Conservation (phyloP, 2,797 vertebrate genomes). For the Pitangus sulphuratus region DNA sequence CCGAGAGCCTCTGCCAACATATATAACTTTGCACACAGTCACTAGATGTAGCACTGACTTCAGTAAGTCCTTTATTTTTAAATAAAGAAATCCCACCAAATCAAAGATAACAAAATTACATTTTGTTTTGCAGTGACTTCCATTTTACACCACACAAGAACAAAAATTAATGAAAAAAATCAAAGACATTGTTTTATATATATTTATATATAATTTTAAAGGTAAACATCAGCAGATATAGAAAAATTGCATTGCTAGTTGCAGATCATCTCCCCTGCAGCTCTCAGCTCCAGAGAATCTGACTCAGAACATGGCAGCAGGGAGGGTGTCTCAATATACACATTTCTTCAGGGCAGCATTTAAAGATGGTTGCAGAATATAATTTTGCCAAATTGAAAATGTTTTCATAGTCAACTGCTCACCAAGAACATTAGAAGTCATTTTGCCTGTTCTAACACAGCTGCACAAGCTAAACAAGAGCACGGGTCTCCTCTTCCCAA, state of each 20-base stretch:
- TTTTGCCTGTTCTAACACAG: constrained; percentile 34
- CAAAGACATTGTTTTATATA: constrained; percentile 57
- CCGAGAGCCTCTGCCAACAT: neutral
- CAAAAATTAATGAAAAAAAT: constrained; percentile 63
- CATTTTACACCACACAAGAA: constrained; percentile 73
- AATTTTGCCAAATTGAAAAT: neutral
- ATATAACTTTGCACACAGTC: neutral
- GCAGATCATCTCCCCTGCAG: constrained; percentile 75
- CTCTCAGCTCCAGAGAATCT: constrained; percentile 56
- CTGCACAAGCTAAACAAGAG: constrained; percentile 36
- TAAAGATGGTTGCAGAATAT: constrained; percentile 58
- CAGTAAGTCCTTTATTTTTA: constrained; percentile 78
- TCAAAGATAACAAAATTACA: constrained; percentile 83
- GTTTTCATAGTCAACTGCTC: neutral
- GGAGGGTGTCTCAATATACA: constrained; percentile 56
- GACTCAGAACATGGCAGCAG: constrained; percentile 50
- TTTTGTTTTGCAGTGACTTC: constrained; percentile 74
- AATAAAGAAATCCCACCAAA: constrained; percentile 81
- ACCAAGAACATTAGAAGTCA: neutral
- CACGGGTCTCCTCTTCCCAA: constrained; percentile 51
- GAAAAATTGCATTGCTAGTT: constrained; percentile 88
- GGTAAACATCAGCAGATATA: constrained; percentile 79
- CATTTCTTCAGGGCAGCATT: constrained; percentile 74
- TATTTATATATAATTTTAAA: constrained; percentile 67
- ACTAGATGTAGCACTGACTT: constrained; percentile 12